Evolutionary conservation across 2,888 invertebrate species (phyloP).

Genomic region (Erpobdella octoculata): DNA sequence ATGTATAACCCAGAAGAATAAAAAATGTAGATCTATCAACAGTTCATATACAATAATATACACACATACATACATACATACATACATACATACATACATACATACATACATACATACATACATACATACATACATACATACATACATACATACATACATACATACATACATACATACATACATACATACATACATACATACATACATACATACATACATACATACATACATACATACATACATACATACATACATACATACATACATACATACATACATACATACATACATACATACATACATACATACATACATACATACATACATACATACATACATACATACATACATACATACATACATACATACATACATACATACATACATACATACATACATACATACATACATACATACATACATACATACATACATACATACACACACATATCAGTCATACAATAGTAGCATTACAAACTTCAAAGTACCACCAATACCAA

Average conservation of each 20-base stretch:
- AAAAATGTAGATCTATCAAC: no score
- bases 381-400: conserved; percentile 4
- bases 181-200: background rate
- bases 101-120: background rate
- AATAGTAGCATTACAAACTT: background rate
- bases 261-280: no score
- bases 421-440: conserved; percentile 5
- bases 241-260: background rate
- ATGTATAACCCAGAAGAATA: no score
- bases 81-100: background rate
- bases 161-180: background rate
- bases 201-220: no score
- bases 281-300: no score
- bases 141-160: background rate
- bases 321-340: background rate
- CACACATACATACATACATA: background rate
- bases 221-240: no score
- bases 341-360: conserved; percentile 1
- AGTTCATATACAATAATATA: background rate
- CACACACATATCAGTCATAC: background rate
- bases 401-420: background rate
- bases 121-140: background rate
- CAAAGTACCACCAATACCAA: background rate
- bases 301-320: no score
- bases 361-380: background rate